phyloP scores from a whole-genome alignment of 2,888 invertebrate genomes.

The Perizoma flavofasciatum region DNA sequence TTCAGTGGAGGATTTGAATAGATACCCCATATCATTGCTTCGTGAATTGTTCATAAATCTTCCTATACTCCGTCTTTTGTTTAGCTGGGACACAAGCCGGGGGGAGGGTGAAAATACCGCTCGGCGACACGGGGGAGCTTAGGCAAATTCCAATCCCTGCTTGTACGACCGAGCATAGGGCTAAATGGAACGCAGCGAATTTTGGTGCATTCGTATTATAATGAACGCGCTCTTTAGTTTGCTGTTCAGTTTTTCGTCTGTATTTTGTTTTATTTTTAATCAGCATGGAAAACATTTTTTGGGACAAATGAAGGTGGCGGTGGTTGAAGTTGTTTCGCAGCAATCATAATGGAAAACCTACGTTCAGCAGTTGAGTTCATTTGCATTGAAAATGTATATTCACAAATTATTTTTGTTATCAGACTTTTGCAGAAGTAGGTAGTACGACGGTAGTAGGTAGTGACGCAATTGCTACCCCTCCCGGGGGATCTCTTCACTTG shows the following conservation, averaged over 20 bases:
- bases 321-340: no score
- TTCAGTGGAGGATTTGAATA: conserved; percentile 71
- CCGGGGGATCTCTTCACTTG: no score
- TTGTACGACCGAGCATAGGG: conserved; percentile 51
- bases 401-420: no score
- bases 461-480: no score
- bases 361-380: no score
- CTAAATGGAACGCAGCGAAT: conserved; percentile 33
- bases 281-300: no score
- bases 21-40: conserved; percentile 77
- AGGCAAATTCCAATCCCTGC: conserved; percentile 59
- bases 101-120: conserved; percentile 44
- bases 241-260: conserved; percentile 42
- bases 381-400: no score
- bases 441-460: no score
- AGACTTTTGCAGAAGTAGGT: no score
- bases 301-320: no score
- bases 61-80: conserved; percentile 74
- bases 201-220: conserved; percentile 39
- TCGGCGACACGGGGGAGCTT: conserved; percentile 45
- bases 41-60: conserved; percentile 80
- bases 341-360: no score
- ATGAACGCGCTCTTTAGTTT: conserved; percentile 49
- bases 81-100: conserved; percentile 50
- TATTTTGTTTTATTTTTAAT: conserved; percentile 8